phyloP scores from a whole-genome alignment of 2,797 vertebrate genomes.

The Neomorphus geoffroyi region DNA sequence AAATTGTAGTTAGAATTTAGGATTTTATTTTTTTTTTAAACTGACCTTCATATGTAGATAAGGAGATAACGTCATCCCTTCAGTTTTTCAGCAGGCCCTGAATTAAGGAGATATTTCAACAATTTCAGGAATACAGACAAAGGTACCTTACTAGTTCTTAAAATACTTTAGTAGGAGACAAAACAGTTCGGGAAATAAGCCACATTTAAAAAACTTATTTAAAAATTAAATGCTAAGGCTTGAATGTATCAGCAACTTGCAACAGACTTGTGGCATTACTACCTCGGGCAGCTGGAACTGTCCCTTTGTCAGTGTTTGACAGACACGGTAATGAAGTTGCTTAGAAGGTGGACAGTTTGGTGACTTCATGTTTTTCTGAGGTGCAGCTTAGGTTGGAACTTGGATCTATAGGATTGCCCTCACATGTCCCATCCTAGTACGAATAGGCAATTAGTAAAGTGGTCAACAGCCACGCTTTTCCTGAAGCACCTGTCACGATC shows the following conservation, averaged over 20 bases:
- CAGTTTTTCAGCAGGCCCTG: neutral
- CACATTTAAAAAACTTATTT: neutral
- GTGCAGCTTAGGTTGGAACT: neutral
- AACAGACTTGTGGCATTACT: neutral
- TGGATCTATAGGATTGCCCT: neutral
- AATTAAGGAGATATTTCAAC: neutral
- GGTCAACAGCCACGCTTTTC: neutral
- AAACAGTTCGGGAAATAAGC: neutral
- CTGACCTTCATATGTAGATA: neutral
- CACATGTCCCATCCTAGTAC: neutral
- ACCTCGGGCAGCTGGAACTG: neutral
- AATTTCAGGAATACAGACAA: neutral
- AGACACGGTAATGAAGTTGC: fast-evolving
- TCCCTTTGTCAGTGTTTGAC: fast-evolving
- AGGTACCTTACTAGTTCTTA: neutral
- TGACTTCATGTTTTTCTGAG: neutral
- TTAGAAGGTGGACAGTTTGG: neutral
- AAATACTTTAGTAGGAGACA: neutral
- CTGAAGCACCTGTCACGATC: neutral
- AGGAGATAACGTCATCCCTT: neutral
- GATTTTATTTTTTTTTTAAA: neutral
- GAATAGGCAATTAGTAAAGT: neutral
- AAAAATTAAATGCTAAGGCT: neutral
- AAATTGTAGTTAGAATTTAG: neutral
- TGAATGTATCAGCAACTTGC: neutral